A percentile compares a stretch with the other conserved stretches of the same genome.
Evolutionary conservation across 2,888 invertebrate genomes (phyloP).

Genomic region (Aelia acuminata): DNA sequence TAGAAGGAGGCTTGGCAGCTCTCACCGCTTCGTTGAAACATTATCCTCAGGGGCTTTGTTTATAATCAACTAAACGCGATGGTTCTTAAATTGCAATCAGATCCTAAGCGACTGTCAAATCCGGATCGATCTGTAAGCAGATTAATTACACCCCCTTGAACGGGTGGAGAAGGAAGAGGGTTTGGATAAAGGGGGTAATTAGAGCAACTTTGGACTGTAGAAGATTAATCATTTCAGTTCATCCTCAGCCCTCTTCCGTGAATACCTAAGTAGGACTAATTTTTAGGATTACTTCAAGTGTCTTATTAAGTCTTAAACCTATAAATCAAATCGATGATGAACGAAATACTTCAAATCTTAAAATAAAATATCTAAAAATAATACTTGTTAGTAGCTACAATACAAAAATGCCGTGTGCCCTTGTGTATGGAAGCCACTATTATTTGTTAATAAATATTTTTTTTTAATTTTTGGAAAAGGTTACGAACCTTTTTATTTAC

Average conservation of each 20-base stretch:
- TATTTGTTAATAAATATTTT: too few relatives aligned
- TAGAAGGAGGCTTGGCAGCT: neutral
- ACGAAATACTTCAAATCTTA: neutral
- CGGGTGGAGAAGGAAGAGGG: too few relatives aligned
- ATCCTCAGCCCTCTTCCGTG: neutral
- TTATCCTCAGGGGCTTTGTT: neutral
- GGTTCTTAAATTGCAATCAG: conserved; percentile 32
- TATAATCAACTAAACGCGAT: neutral
- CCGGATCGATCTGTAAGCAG: neutral
- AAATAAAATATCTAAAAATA: too few relatives aligned
- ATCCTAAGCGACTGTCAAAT: conserved; percentile 26
- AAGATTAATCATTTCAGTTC: neutral
- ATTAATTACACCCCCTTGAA: neutral
- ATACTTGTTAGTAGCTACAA: too few relatives aligned
- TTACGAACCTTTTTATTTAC: too few relatives aligned
- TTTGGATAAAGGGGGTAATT: neutral
- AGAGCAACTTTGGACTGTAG: neutral
- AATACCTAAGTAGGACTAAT: neutral
- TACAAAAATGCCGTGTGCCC: too few relatives aligned
- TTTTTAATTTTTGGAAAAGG: too few relatives aligned
- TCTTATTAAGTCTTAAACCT: neutral
- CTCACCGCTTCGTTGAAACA: neutral
- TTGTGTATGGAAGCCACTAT: too few relatives aligned
- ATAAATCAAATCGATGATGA: neutral
- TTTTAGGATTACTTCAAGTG: conserved; percentile 1